These are phyloP conservation scores for Maniola jurtina DNA, from an alignment of 1,140 invertebrate species.

Conservation along the genomic window DNA sequence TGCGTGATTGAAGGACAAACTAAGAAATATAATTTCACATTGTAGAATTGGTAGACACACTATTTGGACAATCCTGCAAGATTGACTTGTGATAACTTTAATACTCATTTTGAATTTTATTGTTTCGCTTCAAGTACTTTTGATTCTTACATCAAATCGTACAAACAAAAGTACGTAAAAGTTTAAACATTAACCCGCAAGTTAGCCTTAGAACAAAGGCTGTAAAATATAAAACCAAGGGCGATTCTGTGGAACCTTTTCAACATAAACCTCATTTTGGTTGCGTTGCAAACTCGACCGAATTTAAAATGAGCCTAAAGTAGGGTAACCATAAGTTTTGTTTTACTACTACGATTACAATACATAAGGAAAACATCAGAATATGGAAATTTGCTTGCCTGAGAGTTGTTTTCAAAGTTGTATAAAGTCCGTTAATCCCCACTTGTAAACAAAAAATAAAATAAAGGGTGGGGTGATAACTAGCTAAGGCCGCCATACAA, in stretches of 20 bases:
- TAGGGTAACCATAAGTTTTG: conserved; percentile 5
- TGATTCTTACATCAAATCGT: neutral
- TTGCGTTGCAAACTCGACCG: conserved; percentile 24
- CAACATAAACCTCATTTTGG: conserved; percentile 21
- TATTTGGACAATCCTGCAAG: too few relatives aligned
- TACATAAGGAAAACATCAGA: too few relatives aligned
- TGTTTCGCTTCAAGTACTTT: too few relatives aligned
- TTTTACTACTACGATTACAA: neutral
- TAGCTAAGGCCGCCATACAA: too few relatives aligned
- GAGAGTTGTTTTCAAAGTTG: too few relatives aligned
- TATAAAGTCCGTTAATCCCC: too few relatives aligned
- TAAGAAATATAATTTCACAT: too few relatives aligned
- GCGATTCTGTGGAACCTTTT: conserved; percentile 20
- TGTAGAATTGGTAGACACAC: too few relatives aligned
- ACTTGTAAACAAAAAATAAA: too few relatives aligned
- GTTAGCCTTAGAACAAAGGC: conserved; percentile 21
- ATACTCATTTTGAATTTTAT: neutral
- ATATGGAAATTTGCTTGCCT: neutral
- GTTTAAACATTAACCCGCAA: conserved; percentile 10
- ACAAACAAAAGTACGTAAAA: neutral
- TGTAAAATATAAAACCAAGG: conserved; percentile 25
- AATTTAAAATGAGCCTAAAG: conserved; percentile 26
- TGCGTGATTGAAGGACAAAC: too few relatives aligned
- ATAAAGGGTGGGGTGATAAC: too few relatives aligned
- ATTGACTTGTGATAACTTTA: too few relatives aligned